Conservation (phyloP, 2,113 vertebrate genomes). For the Chloroceryle aenea region DNA sequence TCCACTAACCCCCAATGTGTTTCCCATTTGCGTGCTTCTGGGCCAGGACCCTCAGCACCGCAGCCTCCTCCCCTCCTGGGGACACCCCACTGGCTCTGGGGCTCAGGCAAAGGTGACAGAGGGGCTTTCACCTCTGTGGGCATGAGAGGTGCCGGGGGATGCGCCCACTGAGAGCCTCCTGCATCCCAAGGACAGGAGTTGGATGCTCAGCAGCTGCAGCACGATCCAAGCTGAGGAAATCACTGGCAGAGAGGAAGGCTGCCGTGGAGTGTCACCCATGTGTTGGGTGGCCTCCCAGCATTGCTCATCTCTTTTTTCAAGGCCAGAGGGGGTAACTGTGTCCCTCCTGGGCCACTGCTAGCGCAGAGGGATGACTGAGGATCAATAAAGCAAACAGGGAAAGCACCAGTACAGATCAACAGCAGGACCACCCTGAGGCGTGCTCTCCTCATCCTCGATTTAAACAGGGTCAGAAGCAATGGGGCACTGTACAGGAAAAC, state of each 20-base stretch:
- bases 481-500: neutral
- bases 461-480: neutral
- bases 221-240: neutral
- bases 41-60: neutral
- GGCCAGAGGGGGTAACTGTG: neutral
- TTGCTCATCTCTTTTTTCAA: neutral
- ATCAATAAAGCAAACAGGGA: neutral
- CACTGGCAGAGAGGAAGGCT: neutral
- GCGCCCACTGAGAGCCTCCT: fast-evolving
- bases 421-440: neutral
- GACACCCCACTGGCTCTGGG: neutral
- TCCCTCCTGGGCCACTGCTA: fast-evolving
- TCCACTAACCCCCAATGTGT: conserved; percentile 62
- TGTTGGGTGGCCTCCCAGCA: neutral
- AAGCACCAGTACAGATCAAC: neutral
- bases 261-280: neutral
- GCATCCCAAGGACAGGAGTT: neutral
- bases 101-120: neutral
- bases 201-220: neutral
- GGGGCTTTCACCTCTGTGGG: neutral
- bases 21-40: conserved; percentile 57
- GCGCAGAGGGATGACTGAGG: neutral
- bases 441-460: neutral
- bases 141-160: neutral
- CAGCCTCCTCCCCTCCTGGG: neutral